Evolutionary conservation across 2,888 invertebrate genomes (phyloP), one percentile per base, ranked within the genome.

Genomic region (Agrochola litura): DNA sequence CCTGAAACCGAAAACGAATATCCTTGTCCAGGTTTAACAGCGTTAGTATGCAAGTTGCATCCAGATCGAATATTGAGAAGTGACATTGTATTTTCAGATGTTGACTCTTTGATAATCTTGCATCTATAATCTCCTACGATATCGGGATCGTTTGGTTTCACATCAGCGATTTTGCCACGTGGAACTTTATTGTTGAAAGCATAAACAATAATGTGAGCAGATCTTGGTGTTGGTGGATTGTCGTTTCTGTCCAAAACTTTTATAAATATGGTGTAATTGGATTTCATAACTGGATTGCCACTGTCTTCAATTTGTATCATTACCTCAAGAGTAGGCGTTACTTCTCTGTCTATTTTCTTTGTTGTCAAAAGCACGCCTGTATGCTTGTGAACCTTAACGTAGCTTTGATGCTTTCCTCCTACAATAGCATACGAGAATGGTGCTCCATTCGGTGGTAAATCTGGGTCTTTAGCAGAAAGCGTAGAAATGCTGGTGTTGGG

Each of bases 101-200:
- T 93, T 96, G 98, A 89, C 97, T 96, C 92, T 98, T 97, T 94
- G 96, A 98, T 95, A 83, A 99, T 97, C 92, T 98, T 98, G 92
- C 99, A 99, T 90, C 97, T 98, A 91, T 99, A 99, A 90, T 99
- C 98, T 6, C 99, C 99, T 72, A 98, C 97, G n/a, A 97, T 97
- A 93, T 99, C 99, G 0, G 98, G 98, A 96, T 99, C 99, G 91
- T 98, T 98, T 0, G 99, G 99, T 94, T 98, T 98, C 0, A 99
- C 98, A 93, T 99, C 98, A 12, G 99, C 99, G 83, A 99, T 98
- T 94, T 98, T 98, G n/a, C 98, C 98, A 41, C 97, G 92, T 0
- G 98, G 98, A 89, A 98, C 97, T 81, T 97, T 97, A 74, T 98
- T 98, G 90, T 98, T 98, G 90, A 98, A 98, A 1, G 98, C 97